These are phyloP conservation scores for Diglossa cyanea DNA, from an alignment of 2,797 vertebrate genomes.

Conservation along the genomic window DNA sequence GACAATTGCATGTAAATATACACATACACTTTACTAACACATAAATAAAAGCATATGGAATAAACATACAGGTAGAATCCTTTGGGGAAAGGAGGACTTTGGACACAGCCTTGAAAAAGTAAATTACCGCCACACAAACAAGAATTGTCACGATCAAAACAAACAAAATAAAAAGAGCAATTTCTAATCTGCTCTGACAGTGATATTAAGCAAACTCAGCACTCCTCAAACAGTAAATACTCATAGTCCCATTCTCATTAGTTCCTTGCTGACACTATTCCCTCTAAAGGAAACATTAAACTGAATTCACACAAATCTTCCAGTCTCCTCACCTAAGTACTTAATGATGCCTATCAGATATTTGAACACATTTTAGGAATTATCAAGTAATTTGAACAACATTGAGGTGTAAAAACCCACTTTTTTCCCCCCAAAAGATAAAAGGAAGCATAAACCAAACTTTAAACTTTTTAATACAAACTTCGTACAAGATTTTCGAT, in stretches of 20 bases:
- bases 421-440: neutral
- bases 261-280: neutral
- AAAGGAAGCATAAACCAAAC: neutral
- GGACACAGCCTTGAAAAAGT: neutral
- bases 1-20: neutral
- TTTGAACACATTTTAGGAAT: neutral
- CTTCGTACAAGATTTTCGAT: neutral
- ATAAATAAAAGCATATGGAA: neutral
- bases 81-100: neutral
- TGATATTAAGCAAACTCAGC: constrained; percentile 41
- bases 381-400: neutral
- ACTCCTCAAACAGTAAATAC: constrained; percentile 52
- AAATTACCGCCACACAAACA: neutral
- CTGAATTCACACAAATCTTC: neutral
- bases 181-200: constrained; percentile 53
- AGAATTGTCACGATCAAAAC: neutral
- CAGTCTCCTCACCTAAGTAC: neutral
- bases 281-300: constrained; percentile 13
- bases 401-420: neutral
- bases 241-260: neutral
- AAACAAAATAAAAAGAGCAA: constrained; percentile 1
- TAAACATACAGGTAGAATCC: neutral
- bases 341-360: neutral
- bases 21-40: neutral
- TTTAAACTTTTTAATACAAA: neutral